Evolutionary conservation across 2,797 vertebrate species (phyloP).

Genomic region (Gobio occitaniae): DNA sequence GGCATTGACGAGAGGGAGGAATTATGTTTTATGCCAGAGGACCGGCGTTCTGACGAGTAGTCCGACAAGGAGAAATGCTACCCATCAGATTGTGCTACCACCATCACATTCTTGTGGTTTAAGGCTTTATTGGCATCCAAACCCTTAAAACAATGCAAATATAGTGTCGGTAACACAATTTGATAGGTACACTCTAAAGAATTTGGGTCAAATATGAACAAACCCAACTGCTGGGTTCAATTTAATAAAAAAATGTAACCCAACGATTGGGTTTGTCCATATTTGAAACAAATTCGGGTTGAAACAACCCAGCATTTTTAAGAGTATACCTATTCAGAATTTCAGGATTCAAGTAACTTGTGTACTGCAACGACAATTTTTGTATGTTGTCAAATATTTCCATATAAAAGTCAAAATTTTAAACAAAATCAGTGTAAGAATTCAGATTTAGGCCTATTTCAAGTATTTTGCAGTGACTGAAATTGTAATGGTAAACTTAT

Average conservation of each 20-base stretch:
- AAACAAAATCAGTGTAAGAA: not conserved
- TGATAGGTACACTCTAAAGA: not conserved
- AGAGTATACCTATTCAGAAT: too few species aligned
- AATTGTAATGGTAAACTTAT: not conserved
- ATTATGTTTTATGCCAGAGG: constrained; percentile 56
- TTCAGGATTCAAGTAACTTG: not conserved
- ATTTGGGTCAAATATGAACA: too few species aligned
- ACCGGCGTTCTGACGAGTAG: not conserved
- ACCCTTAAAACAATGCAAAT: not conserved
- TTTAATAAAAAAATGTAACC: too few species aligned
- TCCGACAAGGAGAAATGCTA: not conserved
- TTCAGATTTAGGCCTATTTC: not conserved
- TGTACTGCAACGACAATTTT: not conserved
- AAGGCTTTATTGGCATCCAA: not conserved
- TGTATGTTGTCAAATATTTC: not conserved
- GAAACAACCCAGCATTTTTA: too few species aligned
- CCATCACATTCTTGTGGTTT: not conserved
- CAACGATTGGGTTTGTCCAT: too few species aligned
- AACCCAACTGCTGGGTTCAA: too few species aligned
- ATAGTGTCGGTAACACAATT: not conserved
- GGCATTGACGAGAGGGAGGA: constrained; percentile 45
- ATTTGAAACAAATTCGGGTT: too few species aligned
- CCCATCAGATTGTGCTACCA: not conserved
- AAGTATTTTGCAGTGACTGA: not conserved
- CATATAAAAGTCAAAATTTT: not conserved